Conservation (phyloP, 1,140 invertebrate species). For the Zeugodacus cucurbitae region DNA sequence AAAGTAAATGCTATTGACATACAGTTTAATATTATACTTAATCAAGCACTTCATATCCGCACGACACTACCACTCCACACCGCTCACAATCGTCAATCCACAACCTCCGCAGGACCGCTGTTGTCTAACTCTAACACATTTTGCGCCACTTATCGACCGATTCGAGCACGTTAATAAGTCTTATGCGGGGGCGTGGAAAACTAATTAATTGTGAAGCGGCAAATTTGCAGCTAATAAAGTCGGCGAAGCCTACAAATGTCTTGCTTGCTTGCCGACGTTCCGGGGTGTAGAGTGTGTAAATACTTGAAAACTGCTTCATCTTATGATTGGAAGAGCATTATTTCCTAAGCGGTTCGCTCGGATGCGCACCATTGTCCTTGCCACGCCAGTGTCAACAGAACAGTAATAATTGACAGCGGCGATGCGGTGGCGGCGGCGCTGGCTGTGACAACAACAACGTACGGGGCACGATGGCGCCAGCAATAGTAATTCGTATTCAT, state of each 20-base stretch:
- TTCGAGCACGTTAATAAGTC: not conserved
- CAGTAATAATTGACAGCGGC: not conserved
- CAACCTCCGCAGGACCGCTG: not conserved
- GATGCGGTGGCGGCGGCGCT: not conserved
- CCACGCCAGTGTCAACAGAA: not conserved
- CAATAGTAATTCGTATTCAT: conserved; percentile 18
- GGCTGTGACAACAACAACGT: not conserved
- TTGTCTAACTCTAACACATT: not conserved
- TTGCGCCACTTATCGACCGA: not conserved
- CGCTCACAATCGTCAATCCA: not conserved
- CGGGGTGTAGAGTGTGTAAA: not conserved
- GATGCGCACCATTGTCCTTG: conserved; percentile 5
- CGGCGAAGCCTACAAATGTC: not conserved
- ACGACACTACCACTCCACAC: not conserved
- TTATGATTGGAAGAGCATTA: conserved; percentile 30
- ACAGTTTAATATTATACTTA: not conserved
- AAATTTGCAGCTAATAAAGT: conserved; percentile 26
- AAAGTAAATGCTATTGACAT: not conserved
- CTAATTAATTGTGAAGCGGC: conserved; percentile 31
- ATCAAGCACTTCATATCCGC: not conserved
- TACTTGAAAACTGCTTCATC: not conserved
- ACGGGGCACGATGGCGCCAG: not conserved
- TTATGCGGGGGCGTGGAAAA: conserved; percentile 5
- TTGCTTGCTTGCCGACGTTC: not conserved
- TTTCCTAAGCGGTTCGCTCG: not conserved